Evolutionary conservation across 2,113 vertebrate species (phyloP).

Genomic region (Cercopithecus mona): DNA sequence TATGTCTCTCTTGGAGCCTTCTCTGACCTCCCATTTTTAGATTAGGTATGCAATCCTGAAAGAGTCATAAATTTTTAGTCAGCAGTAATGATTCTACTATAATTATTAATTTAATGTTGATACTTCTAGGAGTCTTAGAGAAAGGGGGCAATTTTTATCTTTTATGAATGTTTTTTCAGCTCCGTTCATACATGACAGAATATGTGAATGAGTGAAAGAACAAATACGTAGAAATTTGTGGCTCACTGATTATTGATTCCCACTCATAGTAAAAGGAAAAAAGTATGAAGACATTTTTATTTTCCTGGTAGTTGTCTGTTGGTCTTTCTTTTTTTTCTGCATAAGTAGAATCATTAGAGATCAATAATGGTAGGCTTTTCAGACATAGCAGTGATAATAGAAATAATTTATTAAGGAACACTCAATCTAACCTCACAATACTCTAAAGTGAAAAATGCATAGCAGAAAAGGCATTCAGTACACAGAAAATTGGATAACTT

Average conservation of each 20-base stretch:
- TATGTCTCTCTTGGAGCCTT: neutral
- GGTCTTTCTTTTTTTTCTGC: neutral
- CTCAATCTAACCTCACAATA: neutral
- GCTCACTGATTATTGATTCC: neutral
- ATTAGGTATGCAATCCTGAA: neutral
- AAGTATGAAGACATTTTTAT: neutral
- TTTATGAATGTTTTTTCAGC: neutral
- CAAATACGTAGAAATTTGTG: neutral
- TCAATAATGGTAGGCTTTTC: neutral
- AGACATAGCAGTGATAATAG: neutral
- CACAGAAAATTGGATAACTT: constrained; percentile 13
- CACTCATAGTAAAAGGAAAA: neutral
- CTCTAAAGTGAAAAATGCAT: neutral
- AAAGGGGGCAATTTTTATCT: neutral
- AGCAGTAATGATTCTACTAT: neutral
- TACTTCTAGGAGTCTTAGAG: neutral
- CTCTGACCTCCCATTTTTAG: neutral
- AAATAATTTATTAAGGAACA: constrained; percentile 25
- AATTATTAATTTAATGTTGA: constrained; percentile 5
- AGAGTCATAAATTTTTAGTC: neutral
- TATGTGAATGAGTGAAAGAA: neutral
- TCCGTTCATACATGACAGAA: neutral
- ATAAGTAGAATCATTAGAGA: neutral
- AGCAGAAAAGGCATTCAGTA: neutral
- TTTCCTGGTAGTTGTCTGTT: neutral